Evolutionary conservation across 1,140 invertebrate genomes (phyloP).

Genomic region (Zophobas atratus): DNA sequence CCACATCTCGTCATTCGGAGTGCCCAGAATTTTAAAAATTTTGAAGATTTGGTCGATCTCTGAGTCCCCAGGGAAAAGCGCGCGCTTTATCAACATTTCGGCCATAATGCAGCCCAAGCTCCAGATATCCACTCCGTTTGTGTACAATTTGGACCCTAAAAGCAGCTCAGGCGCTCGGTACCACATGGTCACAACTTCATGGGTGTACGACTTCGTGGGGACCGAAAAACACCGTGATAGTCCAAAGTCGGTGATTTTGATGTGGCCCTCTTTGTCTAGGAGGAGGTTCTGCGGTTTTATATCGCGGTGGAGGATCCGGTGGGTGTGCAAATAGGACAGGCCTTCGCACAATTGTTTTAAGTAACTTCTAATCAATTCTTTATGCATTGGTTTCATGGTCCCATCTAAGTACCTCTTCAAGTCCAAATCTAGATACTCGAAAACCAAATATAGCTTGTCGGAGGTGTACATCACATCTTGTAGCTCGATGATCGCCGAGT

Average conservation of each 20-base stretch:
- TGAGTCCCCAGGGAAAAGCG: constrained; percentile 95
- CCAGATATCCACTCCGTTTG: constrained; percentile 94
- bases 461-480: constrained; percentile 88
- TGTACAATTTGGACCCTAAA: constrained; percentile 91
- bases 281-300: constrained; percentile 94
- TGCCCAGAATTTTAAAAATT: constrained; percentile 93
- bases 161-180: constrained; percentile 97
- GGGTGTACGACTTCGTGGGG: constrained; percentile 89
- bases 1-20: constrained; percentile 89
- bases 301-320: constrained; percentile 90
- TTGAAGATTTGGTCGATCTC: constrained; percentile 97
- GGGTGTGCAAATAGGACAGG: constrained; percentile 92
- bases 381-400: constrained; percentile 74
- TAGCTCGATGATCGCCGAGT: constrained; percentile 91
- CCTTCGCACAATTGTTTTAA: constrained; percentile 92
- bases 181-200: constrained; percentile 97
- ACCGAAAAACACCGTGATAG: constrained; percentile 87
- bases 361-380: constrained; percentile 84
- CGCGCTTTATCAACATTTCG: constrained; percentile 89
- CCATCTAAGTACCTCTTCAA: constrained; percentile 88
- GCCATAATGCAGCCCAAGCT: constrained; percentile 96
- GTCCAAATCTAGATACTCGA: constrained; percentile 95
- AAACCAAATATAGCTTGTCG: constrained; percentile 90
- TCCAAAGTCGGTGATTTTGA: constrained; percentile 95
- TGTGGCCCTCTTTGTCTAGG: constrained; percentile 83